Evolutionary conservation across 2,888 invertebrate genomes (phyloP).

Genomic region (Melanotus villosus): DNA sequence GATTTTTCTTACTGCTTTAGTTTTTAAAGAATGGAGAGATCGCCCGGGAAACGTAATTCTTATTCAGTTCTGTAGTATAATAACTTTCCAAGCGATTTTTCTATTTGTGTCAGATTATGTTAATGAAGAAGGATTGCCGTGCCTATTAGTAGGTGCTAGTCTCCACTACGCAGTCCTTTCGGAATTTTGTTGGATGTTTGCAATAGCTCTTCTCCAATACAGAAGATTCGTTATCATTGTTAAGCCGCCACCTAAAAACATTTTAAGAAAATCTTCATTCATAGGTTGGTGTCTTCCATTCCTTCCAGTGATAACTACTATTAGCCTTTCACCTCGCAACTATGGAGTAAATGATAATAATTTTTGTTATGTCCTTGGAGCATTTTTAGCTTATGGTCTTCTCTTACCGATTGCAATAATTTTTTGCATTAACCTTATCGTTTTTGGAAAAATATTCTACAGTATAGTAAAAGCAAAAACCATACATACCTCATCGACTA

Average conservation of each 20-base stretch:
- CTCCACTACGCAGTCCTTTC: conserved; percentile 76
- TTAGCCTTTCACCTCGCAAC: conserved; percentile 20
- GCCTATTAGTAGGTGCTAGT: conserved; percentile 71
- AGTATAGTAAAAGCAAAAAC: conserved; percentile 61
- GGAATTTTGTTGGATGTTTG: conserved; percentile 79
- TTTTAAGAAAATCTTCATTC: conserved; percentile 72
- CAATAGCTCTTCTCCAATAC: conserved; percentile 76
- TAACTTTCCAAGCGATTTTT: conserved; percentile 67
- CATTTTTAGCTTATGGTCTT: conserved; percentile 70
- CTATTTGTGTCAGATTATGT: conserved; percentile 62
- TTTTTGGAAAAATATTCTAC: conserved; percentile 72
- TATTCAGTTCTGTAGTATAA: conserved; percentile 69
- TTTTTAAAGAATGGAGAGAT: conserved; percentile 73
- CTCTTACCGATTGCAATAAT: conserved; percentile 70
- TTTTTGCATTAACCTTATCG: conserved; percentile 70
- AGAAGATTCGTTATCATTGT: conserved; percentile 75
- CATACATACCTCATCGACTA: no score
- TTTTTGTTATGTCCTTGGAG: conserved; percentile 70
- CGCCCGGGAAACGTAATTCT: conserved; percentile 73
- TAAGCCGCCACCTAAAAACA: conserved; percentile 71
- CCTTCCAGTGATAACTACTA: conserved; percentile 67
- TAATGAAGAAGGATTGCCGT: conserved; percentile 64
- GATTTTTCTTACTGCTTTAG: conserved; percentile 68
- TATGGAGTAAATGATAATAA: conserved; percentile 59
- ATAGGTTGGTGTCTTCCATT: conserved; percentile 75